phyloP scores from a whole-genome alignment of 2,113 vertebrate species.

The Uropsilus gracilis region DNA sequence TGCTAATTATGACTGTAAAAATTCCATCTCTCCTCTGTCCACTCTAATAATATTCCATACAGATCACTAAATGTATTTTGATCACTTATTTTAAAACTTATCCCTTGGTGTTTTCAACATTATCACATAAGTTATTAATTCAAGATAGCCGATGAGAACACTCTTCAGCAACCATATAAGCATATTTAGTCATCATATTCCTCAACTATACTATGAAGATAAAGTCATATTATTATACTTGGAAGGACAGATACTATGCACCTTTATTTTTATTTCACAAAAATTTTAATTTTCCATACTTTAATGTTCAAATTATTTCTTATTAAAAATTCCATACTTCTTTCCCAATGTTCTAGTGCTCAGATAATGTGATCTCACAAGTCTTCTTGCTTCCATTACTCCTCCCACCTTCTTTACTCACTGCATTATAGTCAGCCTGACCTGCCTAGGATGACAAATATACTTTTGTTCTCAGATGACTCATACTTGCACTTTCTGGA shows the following conservation, averaged over 20 bases:
- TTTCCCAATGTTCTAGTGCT: rapidly evolving
- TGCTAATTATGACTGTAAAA: neutral
- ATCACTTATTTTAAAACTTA: constrained; percentile 18
- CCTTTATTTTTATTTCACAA: neutral
- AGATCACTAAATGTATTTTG: constrained; percentile 51
- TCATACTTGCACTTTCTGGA: neutral
- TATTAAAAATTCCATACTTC: neutral
- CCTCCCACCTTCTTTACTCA: neutral
- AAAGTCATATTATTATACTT: neutral
- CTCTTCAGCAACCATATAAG: neutral
- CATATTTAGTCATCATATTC: neutral
- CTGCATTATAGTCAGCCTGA: neutral
- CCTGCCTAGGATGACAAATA: neutral
- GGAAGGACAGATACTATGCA: neutral
- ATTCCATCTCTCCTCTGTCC: neutral
- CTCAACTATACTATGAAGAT: neutral
- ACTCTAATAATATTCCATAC: constrained; percentile 22
- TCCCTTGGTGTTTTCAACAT: neutral
- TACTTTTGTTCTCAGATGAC: rapidly evolving
- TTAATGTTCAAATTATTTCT: neutral
- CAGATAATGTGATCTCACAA: neutral
- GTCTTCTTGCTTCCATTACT: rapidly evolving
- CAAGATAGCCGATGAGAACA: neutral
- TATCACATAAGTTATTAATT: neutral
- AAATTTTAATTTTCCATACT: neutral